phyloP scores from a whole-genome alignment of 2,888 invertebrate genomes.

The Drosophila nigricruria region DNA sequence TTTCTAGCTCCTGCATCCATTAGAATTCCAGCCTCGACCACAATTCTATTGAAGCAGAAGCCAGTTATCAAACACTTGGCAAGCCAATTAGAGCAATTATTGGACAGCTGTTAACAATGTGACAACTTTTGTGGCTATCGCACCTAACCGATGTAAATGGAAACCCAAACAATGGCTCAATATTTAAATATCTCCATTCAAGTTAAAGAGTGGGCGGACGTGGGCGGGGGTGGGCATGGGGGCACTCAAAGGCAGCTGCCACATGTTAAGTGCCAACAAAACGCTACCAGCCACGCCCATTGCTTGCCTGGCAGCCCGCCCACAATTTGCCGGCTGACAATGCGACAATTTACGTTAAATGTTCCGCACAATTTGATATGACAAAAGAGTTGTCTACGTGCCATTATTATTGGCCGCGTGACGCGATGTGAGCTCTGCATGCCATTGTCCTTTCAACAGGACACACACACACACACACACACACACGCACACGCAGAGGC shows the following conservation, averaged over 20 bases:
- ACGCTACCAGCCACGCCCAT: slow-evolving; percentile 17
- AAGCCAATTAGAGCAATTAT: slow-evolving; percentile 68
- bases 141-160: slow-evolving; percentile 10
- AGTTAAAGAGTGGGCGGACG: neutral
- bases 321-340: slow-evolving; percentile 39
- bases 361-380: slow-evolving; percentile 77
- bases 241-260: slow-evolving; percentile 21
- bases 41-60: slow-evolving; percentile 18
- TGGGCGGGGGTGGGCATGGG: neutral
- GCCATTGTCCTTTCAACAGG: slow-evolving; percentile 69
- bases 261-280: slow-evolving; percentile 70
- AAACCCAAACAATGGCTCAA: slow-evolving; percentile 36
- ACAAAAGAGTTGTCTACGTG: slow-evolving; percentile 80
- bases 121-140: slow-evolving; percentile 14
- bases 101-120: slow-evolving; percentile 6
- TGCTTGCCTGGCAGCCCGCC: neutral
- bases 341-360: slow-evolving; percentile 80
- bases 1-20: neutral
- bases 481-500: neutral
- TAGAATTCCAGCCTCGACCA: neutral
- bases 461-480: neutral
- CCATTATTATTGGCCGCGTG: slow-evolving; percentile 70
- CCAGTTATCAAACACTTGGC: slow-evolving; percentile 49
- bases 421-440: slow-evolving; percentile 38
- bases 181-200: slow-evolving; percentile 11